Base-by-base conservation (phyloP, 2,888 invertebrate genomes). In the Arctia plantaginis region DNA sequence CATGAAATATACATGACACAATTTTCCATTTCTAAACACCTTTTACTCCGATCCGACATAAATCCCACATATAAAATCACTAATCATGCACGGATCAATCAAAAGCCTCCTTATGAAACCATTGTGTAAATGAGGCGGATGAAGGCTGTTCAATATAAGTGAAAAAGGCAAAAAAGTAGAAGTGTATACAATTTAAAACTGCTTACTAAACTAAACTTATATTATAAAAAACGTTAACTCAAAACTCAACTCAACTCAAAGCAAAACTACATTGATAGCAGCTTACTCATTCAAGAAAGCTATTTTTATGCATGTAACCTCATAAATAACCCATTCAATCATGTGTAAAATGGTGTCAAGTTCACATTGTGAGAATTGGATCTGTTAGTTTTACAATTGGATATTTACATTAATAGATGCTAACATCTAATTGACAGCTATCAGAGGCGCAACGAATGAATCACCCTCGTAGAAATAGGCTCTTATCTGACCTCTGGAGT, bases 401-500 rank as follows among this genome's bases (percentile, higher is more conserved):
- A 83, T 70, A 77, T 77, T 66, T 75, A 64, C 68, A 51, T 69
- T 75, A 76, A 76, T 77, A 76, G 78, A 73, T 30, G 59, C 66
- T 65, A 44, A 68, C 73, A 72, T 73, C 64, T 66, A 65, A 76
- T 77, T 74, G 66, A 55, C 68, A 65, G 13, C 30, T 74, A 64
- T 74, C 69, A 71, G 39, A 51, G 66, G 62, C 62, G 69, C 62
- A 66, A 77, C 66, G 66, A 73, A 73, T 66, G 69, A 70, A 70
- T 71, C 65, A 59, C 23, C 69, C 39, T 64, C 47, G 30, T 35
- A 67, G 23, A 35, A 66, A 51, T 71, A 55, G 66, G 27, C 33
- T 18, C 30, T 67, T 67, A 67, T 67, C 67, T 62, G 3, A 62
- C 7, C 30, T 62, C 62, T 20, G 18, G 30, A 62, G 30, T 30